These are phyloP conservation scores for Dioctria linearis DNA, from an alignment of 2,888 invertebrate genomes.

Conservation along the genomic window DNA sequence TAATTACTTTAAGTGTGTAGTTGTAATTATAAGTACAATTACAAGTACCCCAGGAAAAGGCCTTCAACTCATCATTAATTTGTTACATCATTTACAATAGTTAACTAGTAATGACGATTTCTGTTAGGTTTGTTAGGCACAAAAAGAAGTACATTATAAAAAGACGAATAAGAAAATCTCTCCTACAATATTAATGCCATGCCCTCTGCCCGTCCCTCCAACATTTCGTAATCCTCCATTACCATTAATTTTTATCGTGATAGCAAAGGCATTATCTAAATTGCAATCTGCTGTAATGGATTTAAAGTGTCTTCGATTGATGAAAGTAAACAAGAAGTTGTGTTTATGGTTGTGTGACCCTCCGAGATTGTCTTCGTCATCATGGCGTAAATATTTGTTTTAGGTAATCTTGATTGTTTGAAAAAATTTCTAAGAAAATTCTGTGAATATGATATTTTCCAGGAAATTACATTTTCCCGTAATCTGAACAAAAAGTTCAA, in stretches of 20 bases:
- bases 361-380: not conserved
- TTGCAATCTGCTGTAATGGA: slow-evolving; percentile 50
- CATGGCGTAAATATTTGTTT: not conserved
- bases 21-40: too few relatives aligned
- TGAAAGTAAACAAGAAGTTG: slow-evolving; percentile 41
- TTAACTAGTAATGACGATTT: too few relatives aligned
- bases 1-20: too few relatives aligned
- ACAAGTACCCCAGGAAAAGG: too few relatives aligned
- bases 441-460: too few relatives aligned
- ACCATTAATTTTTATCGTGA: slow-evolving; percentile 48
- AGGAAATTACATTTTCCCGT: too few relatives aligned
- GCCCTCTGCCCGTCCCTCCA: not conserved
- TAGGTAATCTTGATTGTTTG: not conserved
- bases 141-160: too few relatives aligned
- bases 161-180: not conserved
- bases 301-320: slow-evolving; percentile 51
- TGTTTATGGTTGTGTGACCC: slow-evolving; percentile 27
- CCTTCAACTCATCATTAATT: too few relatives aligned
- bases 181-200: slow-evolving; percentile 13
- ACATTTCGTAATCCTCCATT: not conserved
- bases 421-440: not conserved
- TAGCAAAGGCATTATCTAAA: slow-evolving; percentile 48
- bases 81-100: too few relatives aligned
- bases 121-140: not conserved
- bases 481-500: too few relatives aligned